Evolutionary conservation across 2,797 vertebrate genomes (phyloP).

Genomic region (Mycteria americana): DNA sequence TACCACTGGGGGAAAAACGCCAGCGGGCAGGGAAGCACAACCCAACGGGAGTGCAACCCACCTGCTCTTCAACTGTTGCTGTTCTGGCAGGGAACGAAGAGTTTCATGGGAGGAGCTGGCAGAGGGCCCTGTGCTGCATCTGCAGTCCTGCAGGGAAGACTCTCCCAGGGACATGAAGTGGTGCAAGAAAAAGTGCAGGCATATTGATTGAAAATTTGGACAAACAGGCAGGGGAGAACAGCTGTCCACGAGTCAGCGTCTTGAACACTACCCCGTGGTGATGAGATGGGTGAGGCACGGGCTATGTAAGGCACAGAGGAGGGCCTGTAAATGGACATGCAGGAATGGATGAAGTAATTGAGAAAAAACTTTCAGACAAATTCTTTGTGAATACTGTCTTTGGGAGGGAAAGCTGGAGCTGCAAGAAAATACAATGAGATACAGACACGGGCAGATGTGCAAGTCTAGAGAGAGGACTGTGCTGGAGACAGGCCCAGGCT

Average conservation of each 20-base stretch:
- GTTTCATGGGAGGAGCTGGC: background rate
- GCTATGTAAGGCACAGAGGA: background rate
- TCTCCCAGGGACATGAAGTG: background rate
- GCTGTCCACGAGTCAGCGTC: background rate
- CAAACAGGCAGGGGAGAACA: background rate
- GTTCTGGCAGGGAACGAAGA: background rate
- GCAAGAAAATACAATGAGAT: conserved; percentile 11
- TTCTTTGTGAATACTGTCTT: conserved; percentile 50
- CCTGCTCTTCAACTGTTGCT: background rate
- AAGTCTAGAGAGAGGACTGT: background rate
- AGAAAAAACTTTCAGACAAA: background rate
- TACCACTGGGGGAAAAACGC: background rate
- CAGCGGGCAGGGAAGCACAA: background rate
- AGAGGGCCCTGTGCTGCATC: background rate
- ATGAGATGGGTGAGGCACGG: background rate
- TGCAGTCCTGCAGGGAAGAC: background rate
- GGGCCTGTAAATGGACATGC: background rate
- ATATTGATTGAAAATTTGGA: background rate
- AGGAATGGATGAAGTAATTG: conserved; percentile 29
- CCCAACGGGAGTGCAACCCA: background rate
- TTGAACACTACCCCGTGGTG: background rate
- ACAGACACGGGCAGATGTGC: background rate
- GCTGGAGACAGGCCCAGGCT: background rate
- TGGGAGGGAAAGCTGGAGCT: conserved; percentile 25
- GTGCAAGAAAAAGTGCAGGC: background rate